Base-by-base conservation (phyloP, 2,797 vertebrate species). In the Tolypeutes matacus region DNA sequence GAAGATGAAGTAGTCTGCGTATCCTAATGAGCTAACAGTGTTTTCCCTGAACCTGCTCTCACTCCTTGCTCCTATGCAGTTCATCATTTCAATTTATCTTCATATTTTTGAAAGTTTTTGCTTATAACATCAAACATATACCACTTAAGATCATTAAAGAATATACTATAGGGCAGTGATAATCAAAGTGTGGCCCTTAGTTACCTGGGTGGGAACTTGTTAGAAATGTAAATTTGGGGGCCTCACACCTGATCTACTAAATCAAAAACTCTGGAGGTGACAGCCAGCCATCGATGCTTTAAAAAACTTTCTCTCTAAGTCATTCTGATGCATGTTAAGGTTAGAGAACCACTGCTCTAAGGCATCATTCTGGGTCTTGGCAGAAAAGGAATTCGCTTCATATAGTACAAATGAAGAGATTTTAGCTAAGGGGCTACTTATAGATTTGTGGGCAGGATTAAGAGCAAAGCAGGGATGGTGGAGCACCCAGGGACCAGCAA, bases 31-130 rank as follows among this genome's bases (percentile, higher is more conserved):
- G 14, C 10, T 34, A 23, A 87, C 42, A 36, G 34, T 69, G 2
- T 42, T 81, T 95, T 46, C 29, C 36, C 58, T 29, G 36, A 51
- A 4, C 23, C 69, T 39, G 15, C 20, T 6, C 8, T 76, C 73
- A 58, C 2, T 0, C 15, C 13, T n/a, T 60, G 25, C 20, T 15
- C n/a, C 18, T 82, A 60, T 12, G 49, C 36, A 53, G 17, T 14
- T 17, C 17, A 17, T 56, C 27, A 76, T 18, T 2, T 51, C 20
- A 93, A 3, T 60, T 25, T 88, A 27, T 56, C 46, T 72, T 86
- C 36, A 20, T 67, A 39, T 95, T 65, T 70, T 75, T 36, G 15
- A 8, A 87, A 80, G 17, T n/a, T 95, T 85, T 92, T 29, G 60
- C 62, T 80, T 49, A 58, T n/a, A 53, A 72, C 12, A 81, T 10